A percentile compares a stretch with the other conserved stretches of the same genome.
Conservation (phyloP, 2,797 vertebrate genomes). For the Siniperca obscura region DNA sequence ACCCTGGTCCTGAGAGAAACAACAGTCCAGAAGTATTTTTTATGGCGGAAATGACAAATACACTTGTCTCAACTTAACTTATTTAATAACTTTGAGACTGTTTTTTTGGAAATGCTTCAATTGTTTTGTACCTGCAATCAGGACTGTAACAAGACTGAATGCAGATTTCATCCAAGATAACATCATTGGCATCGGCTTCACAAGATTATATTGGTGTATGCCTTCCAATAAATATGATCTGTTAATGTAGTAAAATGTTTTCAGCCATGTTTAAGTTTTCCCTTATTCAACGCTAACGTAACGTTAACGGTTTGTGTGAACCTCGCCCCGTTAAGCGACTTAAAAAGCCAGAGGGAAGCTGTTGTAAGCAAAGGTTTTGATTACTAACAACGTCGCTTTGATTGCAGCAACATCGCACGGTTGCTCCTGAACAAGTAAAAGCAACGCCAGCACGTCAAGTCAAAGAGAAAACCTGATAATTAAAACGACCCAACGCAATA, state of each 20-base stretch:
- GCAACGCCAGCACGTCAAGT: background rate
- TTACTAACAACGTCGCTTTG: background rate
- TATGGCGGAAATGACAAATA: background rate
- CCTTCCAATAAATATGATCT: too few relatives aligned
- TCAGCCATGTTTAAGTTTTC: background rate
- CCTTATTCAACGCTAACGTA: background rate
- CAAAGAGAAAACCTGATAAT: background rate
- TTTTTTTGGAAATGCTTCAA: background rate
- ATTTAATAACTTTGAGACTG: background rate
- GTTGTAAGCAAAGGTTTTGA: too few relatives aligned
- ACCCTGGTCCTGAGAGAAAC: background rate
- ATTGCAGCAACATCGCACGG: background rate
- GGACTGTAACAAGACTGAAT: background rate
- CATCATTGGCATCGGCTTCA: background rate
- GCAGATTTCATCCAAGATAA: background rate
- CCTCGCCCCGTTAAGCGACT: background rate
- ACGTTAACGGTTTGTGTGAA: background rate
- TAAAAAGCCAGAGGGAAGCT: background rate
- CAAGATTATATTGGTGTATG: accelerated
- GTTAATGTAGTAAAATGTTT: background rate
- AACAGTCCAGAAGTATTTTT: background rate
- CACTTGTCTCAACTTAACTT: background rate
- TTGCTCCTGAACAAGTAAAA: background rate
- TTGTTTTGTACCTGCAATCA: background rate
- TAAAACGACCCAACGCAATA: background rate